These are phyloP conservation scores for Ciconia maguari DNA, from an alignment of 2,113 vertebrate species.

Conservation along the genomic window DNA sequence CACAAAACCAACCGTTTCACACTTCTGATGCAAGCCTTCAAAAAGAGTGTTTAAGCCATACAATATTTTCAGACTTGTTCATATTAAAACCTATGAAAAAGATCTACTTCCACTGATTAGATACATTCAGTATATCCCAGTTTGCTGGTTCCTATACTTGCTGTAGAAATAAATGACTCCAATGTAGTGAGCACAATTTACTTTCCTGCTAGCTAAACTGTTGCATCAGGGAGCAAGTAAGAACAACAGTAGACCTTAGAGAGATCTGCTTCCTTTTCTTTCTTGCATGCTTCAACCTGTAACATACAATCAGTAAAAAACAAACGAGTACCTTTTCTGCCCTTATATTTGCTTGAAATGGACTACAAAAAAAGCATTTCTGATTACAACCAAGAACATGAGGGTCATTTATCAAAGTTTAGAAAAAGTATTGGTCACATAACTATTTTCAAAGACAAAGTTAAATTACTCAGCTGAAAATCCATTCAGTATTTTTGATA, in stretches of 20 bases:
- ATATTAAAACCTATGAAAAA: background rate
- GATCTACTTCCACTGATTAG: background rate
- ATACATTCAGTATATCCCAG: background rate
- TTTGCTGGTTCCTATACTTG: background rate
- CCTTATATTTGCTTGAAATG: background rate
- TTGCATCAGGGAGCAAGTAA: background rate
- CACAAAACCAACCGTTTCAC: background rate
- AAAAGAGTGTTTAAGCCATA: background rate
- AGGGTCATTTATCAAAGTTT: background rate
- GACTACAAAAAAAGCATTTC: background rate
- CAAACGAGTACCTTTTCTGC: background rate
- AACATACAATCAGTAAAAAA: background rate
- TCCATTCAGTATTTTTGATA: background rate
- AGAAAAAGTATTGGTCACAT: background rate
- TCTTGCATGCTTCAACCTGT: background rate
- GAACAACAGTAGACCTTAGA: background rate
- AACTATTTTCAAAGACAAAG: background rate
- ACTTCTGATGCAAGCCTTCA: background rate
- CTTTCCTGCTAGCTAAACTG: background rate
- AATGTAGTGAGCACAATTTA: background rate
- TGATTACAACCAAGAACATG: background rate
- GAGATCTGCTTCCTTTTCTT: constrained; percentile 3
- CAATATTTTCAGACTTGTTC: background rate
- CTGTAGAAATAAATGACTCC: background rate
- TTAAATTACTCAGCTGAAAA: background rate